Evolutionary conservation across 1,140 invertebrate genomes (phyloP), one percentile per base, ranked within the genome.

Genomic region (Melanaphis sacchari): DNA sequence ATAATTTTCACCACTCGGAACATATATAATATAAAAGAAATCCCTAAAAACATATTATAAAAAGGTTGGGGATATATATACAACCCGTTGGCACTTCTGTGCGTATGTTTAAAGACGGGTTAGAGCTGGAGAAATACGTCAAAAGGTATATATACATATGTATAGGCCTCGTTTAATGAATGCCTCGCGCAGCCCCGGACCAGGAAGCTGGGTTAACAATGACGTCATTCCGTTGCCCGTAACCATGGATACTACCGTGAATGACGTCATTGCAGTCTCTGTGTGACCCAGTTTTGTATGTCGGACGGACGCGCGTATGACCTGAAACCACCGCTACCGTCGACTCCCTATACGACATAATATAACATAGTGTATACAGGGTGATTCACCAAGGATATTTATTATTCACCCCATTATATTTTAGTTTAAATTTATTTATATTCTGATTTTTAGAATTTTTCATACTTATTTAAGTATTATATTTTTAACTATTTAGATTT

Each of bases 121-220:
- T n/a, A 38, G 7, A n/a, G 46, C 0, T 46, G 31, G 21, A 36
- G 8, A 91, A 82, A 49, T 18, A 46, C 66, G 90, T 92, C 66
- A 82, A 82, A 92, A 82, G 21, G 43, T 82, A 26, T 2, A 7
- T 59, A 59, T 46, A 36, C 36, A 66, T 40, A 15, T 59, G 54
- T 91, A 91, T 54, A 54, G 91, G 81, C 81, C 43, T 38, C 38
- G 43, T 93, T 93, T 93, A 93, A 93, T 93, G 91, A 93, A 93
- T 93, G 91, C 81, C 81, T 93, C 91, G 91, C 36, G 46, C 81
- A 6, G 36, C 24, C 91, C 90, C 90, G 90, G 90, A 91, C 66
- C 90, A 91, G 91, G 91, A 92, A 93, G 91, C 91, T 84, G 91
- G 91, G 91, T 93, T 93, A 93, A 84, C 91, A n/a, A 2, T 93